A percentile compares a stretch with the other conserved stretches of the same genome.
phyloP scores from a whole-genome alignment of 2,797 vertebrate species.

The Cossypha caffra region DNA sequence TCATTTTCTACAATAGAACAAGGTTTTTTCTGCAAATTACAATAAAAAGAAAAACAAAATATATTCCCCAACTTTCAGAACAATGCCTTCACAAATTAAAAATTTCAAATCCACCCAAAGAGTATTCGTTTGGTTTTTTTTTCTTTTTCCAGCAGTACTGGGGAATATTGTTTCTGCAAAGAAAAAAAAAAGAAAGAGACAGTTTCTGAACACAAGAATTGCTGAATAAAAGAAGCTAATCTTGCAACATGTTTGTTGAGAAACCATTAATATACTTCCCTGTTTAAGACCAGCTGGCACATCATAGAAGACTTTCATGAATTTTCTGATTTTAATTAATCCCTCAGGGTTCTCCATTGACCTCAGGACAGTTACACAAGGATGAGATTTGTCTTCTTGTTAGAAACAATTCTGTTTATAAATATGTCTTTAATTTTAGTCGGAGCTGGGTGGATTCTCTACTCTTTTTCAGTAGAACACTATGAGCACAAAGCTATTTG shows the following conservation, averaged over 20 bases:
- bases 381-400: slow-evolving; percentile 43
- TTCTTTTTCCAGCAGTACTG: not conserved
- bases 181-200: not conserved
- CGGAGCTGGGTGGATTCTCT: slow-evolving; percentile 17
- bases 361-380: slow-evolving; percentile 50
- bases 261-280: slow-evolving; percentile 26
- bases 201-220: not conserved
- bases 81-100: not conserved
- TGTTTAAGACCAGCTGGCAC: slow-evolving; percentile 44
- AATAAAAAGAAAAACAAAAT: not conserved
- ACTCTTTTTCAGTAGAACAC: not conserved
- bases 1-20: not conserved
- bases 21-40: not conserved
- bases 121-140: not conserved
- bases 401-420: slow-evolving; percentile 51
- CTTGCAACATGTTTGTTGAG: slow-evolving; percentile 31
- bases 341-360: slow-evolving; percentile 39
- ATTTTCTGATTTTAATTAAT: slow-evolving; percentile 59
- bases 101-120: not conserved
- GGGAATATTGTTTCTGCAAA: not conserved
- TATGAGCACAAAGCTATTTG: not conserved
- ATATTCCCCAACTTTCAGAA: not conserved
- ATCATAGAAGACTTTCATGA: slow-evolving; percentile 13
- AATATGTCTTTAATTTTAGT: slow-evolving; percentile 63
- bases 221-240: slow-evolving; percentile 40